A percentile compares a stretch with the other conserved stretches of the same genome.
Evolutionary conservation across 2,113 vertebrate species (phyloP).

Genomic region (Muntiacus reevesi): DNA sequence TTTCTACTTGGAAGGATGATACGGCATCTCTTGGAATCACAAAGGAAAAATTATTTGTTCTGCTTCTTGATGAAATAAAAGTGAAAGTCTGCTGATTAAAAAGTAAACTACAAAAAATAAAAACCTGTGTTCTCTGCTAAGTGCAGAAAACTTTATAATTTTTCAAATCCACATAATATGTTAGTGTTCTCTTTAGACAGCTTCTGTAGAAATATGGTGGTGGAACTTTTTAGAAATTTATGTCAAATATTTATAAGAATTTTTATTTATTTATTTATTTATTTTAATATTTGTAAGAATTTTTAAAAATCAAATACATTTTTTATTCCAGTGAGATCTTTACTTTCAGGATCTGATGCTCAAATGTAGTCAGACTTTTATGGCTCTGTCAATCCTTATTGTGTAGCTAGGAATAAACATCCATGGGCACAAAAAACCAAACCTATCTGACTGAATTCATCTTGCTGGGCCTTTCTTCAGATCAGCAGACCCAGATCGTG

Average conservation of each 20-base stretch:
- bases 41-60: neutral
- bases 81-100: neutral
- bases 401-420: neutral
- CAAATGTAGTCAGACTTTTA: neutral
- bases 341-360: neutral
- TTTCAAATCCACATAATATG: neutral
- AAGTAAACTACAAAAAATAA: neutral
- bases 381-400: neutral
- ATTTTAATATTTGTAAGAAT: neutral
- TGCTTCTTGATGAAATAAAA: neutral
- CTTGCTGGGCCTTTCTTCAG: slow-evolving; percentile 56
- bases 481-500: neutral
- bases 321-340: neutral
- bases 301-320: neutral
- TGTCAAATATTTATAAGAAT: neutral
- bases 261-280: too few species aligned
- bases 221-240: neutral
- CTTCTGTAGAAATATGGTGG: neutral
- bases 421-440: slow-evolving; percentile 51
- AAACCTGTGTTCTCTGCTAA: neutral
- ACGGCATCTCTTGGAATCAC: neutral
- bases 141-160: neutral
- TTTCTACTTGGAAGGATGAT: neutral
- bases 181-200: neutral
- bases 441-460: slow-evolving; percentile 61